phyloP scores from a whole-genome alignment of 2,888 invertebrate species.

The Rhopalosiphum nymphaeae region DNA sequence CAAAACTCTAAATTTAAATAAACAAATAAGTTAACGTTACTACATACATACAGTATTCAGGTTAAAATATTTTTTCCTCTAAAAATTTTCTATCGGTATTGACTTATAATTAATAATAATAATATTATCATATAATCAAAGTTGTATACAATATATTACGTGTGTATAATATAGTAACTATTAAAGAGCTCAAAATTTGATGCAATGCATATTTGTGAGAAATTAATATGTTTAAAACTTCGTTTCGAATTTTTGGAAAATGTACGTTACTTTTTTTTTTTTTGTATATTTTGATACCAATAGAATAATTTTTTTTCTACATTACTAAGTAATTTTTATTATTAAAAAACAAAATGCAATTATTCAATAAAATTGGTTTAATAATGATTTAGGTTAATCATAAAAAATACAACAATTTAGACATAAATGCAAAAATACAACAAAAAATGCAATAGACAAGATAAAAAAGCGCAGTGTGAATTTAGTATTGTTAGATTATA shows the following conservation, averaged over 20 bases:
- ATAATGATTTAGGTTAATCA: not conserved
- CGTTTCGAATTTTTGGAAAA: not conserved
- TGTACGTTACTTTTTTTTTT: not conserved
- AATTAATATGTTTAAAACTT: not conserved
- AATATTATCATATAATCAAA: not conserved
- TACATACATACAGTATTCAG: not conserved
- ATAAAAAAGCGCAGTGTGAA: not conserved
- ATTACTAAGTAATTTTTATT: not conserved
- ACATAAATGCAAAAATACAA: not conserved
- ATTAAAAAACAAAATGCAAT: not conserved
- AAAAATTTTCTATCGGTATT: not conserved
- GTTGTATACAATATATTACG: not conserved
- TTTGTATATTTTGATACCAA: not conserved
- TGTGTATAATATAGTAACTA: not conserved
- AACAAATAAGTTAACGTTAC: not conserved
- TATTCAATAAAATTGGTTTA: not conserved
- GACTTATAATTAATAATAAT: too few relatives aligned
- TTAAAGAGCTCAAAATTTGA: not conserved
- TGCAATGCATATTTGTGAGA: not conserved
- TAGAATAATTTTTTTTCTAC: not conserved
- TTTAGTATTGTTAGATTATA: not conserved
- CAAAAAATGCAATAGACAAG: not conserved
- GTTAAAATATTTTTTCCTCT: not conserved
- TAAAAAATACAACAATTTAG: not conserved
- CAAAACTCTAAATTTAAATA: not conserved